These are phyloP conservation scores for Cataglyphis albicans DNA, from an alignment of 2,888 invertebrate species.

Conservation along the genomic window DNA sequence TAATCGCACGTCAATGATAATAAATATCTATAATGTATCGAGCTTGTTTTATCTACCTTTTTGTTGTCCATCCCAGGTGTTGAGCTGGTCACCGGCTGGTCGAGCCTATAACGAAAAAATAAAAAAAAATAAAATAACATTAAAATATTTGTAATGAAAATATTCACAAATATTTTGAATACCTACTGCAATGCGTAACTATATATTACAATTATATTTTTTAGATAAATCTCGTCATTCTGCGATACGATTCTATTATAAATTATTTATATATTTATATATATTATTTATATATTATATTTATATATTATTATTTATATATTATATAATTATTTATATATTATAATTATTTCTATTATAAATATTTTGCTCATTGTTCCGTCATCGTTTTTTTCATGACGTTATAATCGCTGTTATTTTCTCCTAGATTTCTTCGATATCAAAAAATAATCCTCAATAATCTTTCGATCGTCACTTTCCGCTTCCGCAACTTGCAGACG, in stretches of 20 bases:
- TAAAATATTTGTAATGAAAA: background rate
- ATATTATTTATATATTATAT: too few relatives aligned
- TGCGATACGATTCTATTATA: background rate
- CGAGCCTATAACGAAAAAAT: constrained; percentile 88
- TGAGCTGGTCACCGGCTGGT: constrained; percentile 90
- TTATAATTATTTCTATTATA: background rate
- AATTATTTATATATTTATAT: too few relatives aligned
- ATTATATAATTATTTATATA: too few relatives aligned
- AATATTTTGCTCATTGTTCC: background rate
- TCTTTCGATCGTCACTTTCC: constrained; percentile 29
- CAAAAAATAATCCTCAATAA: constrained; percentile 16
- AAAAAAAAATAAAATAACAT: constrained; percentile 60
- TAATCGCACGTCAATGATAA: background rate
- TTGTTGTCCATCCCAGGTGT: constrained; percentile 90
- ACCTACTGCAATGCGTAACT: background rate
- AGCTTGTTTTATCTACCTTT: constrained; percentile 84
- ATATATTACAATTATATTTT: background rate
- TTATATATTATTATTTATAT: too few relatives aligned
- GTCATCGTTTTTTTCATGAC: background rate
- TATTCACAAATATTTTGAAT: background rate
- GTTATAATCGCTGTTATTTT: background rate
- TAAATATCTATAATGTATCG: background rate
- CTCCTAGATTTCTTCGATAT: background rate
- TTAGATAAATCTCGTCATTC: background rate
- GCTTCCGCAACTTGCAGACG: constrained; percentile 17